phyloP scores from a whole-genome alignment of 2,888 invertebrate genomes.

The Allacma fusca region DNA sequence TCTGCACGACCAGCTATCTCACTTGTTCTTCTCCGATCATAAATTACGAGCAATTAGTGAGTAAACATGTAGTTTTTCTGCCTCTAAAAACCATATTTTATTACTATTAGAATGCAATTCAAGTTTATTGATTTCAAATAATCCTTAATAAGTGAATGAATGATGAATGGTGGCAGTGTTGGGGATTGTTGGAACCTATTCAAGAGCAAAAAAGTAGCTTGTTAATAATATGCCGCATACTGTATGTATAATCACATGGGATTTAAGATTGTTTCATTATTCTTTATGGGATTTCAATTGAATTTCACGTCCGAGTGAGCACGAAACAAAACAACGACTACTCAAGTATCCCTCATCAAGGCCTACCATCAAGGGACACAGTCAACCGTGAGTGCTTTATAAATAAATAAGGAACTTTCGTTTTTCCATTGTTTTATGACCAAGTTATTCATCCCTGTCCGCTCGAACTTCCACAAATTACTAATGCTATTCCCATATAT shows the following conservation, averaged over 20 bases:
- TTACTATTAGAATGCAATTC: conserved; percentile 10
- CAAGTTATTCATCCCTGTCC: neutral
- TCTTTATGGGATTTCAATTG: too few relatives aligned
- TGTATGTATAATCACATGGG: neutral
- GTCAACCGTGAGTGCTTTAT: neutral
- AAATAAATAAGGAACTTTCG: conserved; percentile 16
- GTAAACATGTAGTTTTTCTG: neutral
- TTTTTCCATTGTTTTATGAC: neutral
- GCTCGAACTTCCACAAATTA: too few relatives aligned
- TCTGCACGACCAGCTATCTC: neutral
- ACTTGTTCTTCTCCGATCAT: neutral
- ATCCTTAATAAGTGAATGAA: neutral
- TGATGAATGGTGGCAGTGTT: neutral
- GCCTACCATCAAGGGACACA: neutral
- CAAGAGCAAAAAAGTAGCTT: neutral
- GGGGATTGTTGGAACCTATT: neutral
- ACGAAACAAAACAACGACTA: neutral
- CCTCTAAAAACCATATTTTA: neutral
- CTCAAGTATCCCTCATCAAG: neutral
- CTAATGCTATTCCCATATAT: too few relatives aligned
- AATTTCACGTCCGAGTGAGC: neutral
- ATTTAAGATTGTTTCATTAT: too few relatives aligned
- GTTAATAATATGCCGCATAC: neutral
- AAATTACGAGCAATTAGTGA: conserved; percentile 7
- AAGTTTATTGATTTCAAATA: conserved; percentile 7